A percentile compares a stretch with the other conserved stretches of the same genome.
phyloP scores from a whole-genome alignment of 92 coral and sea anemone genomes.

The Paramuricea clavata region DNA sequence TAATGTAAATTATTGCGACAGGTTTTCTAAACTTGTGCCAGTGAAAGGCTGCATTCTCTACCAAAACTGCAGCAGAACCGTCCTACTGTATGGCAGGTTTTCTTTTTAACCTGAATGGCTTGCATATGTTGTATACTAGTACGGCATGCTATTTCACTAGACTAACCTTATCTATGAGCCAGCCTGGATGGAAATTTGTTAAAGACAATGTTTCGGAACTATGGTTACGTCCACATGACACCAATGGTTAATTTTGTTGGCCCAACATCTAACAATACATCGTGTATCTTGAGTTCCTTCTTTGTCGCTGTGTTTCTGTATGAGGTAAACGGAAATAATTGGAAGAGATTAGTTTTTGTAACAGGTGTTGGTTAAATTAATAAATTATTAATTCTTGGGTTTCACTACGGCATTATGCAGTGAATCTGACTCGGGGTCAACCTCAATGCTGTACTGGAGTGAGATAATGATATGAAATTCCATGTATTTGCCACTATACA shows the following conservation, averaged over 20 bases:
- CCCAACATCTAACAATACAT: slow-evolving; percentile 41
- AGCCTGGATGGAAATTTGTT: background rate
- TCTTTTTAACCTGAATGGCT: too few species aligned
- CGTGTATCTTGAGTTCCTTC: background rate
- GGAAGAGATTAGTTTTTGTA: background rate
- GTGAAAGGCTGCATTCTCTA: background rate
- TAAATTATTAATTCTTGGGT: too few species aligned
- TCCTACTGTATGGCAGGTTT: too few species aligned
- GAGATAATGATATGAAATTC: too few species aligned
- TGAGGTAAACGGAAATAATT: background rate
- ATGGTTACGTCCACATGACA: slow-evolving; percentile 35
- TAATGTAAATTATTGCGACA: background rate
- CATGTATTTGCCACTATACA: too few species aligned
- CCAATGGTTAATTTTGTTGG: slow-evolving; percentile 58
- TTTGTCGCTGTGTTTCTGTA: slow-evolving; percentile 21
- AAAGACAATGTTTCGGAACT: slow-evolving; percentile 14
- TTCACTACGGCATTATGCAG: too few species aligned
- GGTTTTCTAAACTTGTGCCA: background rate
- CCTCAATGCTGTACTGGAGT: too few species aligned
- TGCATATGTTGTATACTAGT: background rate
- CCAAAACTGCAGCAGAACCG: too few species aligned
- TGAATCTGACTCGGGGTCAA: too few species aligned
- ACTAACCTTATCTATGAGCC: slow-evolving; percentile 34
- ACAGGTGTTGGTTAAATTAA: background rate
- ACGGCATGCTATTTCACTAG: background rate